Evolutionary conservation across 2,888 invertebrate genomes (phyloP).

Genomic region (Scotopteryx bipunctaria): DNA sequence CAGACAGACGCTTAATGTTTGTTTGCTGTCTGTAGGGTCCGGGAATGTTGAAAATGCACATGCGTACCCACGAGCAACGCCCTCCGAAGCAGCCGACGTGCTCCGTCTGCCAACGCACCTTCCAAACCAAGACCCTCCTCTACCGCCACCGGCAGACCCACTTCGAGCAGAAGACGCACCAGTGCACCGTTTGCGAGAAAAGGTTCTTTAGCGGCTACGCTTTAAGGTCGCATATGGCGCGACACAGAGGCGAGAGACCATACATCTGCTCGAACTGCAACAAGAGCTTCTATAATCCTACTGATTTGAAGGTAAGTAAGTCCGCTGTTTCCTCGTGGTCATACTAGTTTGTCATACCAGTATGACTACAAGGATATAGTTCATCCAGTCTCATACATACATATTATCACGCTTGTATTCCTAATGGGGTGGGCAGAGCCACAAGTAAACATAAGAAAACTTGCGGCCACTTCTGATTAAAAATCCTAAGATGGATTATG

Average conservation of each 20-base stretch:
- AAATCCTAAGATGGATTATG: too few species aligned
- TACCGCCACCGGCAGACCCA: conserved; percentile 86
- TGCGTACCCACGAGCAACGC: conserved; percentile 85
- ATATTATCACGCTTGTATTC: too few species aligned
- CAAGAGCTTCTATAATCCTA: conserved; percentile 83
- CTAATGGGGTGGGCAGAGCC: too few species aligned
- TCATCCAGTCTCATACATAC: too few species aligned
- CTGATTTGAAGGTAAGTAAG: conserved; percentile 82
- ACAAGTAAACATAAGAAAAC: too few species aligned
- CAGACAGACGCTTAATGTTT: too few species aligned
- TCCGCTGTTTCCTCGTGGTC: too few species aligned
- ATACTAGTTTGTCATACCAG: too few species aligned
- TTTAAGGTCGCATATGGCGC: conserved; percentile 76
- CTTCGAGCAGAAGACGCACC: conserved; percentile 81
- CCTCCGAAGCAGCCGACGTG: conserved; percentile 84
- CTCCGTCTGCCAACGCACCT: conserved; percentile 84
- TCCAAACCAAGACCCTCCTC: conserved; percentile 83
- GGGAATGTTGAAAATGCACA: conserved; percentile 86
- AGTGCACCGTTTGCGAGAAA: conserved; percentile 78
- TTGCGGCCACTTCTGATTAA: too few species aligned
- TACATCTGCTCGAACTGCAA: conserved; percentile 82
- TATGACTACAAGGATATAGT: too few species aligned
- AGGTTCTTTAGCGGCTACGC: conserved; percentile 79
- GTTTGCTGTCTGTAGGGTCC: conserved; percentile 68
- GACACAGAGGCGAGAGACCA: conserved; percentile 79